phyloP scores from a whole-genome alignment of 2,888 invertebrate species.

The Rotaria macrura region DNA sequence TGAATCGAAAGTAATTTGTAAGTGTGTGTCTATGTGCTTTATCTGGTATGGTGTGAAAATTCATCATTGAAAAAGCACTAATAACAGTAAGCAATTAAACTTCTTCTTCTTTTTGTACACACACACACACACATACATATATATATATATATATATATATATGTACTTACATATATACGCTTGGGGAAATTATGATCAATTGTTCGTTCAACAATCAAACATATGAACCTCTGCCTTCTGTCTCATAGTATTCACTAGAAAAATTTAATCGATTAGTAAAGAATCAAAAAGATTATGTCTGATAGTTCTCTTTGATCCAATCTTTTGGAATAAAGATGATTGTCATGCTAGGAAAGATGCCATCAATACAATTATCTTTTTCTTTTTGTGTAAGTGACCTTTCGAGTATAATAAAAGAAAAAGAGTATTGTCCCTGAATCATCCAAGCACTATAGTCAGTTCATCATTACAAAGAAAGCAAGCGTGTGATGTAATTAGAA shows the following conservation, averaged over 20 bases:
- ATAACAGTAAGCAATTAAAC: conserved; percentile 6
- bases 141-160: not conserved
- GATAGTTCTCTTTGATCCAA: not conserved
- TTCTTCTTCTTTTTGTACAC: not conserved
- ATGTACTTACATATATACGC: not conserved
- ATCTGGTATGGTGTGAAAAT: conserved; percentile 8
- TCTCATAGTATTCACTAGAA: not conserved
- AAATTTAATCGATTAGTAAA: not conserved
- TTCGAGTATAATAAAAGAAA: not conserved
- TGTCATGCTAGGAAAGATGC: not conserved
- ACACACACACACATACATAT: not conserved
- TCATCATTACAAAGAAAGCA: not conserved
- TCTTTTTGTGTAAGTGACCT: not conserved
- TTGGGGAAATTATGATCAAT: conserved; percentile 3
- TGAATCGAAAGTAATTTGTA: conserved; percentile 15
- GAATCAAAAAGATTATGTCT: not conserved
- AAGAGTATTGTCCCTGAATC: not conserved
- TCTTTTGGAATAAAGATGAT: not conserved
- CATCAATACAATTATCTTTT: not conserved
- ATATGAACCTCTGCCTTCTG: not conserved
- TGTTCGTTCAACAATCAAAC: not conserved
- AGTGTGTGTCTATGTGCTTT: not conserved
- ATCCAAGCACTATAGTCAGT: not conserved
- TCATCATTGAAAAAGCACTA: conserved; percentile 3
- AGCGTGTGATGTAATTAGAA: not conserved